phyloP scores from a whole-genome alignment of 2,797 vertebrate species.

The Eutrigla gurnardus region DNA sequence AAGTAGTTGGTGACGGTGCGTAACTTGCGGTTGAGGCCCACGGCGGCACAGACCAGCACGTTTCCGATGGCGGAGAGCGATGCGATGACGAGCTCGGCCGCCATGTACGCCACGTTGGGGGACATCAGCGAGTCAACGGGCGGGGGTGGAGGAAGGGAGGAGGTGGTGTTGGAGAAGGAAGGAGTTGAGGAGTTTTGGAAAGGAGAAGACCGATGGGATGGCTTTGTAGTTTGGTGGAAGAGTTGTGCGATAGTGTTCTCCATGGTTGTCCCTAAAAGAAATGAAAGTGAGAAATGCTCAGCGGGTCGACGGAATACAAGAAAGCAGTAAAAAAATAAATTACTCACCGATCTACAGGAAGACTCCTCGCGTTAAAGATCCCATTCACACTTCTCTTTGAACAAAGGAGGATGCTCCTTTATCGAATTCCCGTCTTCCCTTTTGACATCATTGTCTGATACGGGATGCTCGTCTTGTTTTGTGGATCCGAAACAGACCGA shows the following conservation, averaged over 20 bases:
- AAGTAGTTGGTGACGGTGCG: constrained; percentile 88
- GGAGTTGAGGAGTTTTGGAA: constrained; percentile 11
- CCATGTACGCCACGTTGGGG: constrained; percentile 78
- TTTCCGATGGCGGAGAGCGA: constrained; percentile 82
- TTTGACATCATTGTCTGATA: constrained; percentile 37
- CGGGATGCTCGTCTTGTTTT: constrained; percentile 46
- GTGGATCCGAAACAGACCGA: constrained; percentile 5
- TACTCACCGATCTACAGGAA: constrained; percentile 33
- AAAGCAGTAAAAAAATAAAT: neutral
- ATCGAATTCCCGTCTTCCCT: constrained; percentile 37
- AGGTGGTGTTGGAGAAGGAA: constrained; percentile 1
- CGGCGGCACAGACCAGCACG: constrained; percentile 80
- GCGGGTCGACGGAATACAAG: neutral
- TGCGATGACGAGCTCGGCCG: constrained; percentile 83
- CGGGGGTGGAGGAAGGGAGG: neutral
- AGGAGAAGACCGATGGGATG: neutral
- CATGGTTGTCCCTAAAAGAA: constrained; percentile 50
- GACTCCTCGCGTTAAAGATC: neutral
- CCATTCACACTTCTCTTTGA: neutral
- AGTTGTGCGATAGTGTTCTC: constrained; percentile 3
- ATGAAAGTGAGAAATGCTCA: neutral
- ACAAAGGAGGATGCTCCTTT: constrained; percentile 12
- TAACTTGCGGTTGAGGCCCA: constrained; percentile 79
- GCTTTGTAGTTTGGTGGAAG: constrained; percentile 22
- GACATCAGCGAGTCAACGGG: constrained; percentile 45